phyloP scores from a whole-genome alignment of 2,888 invertebrate genomes.

The Dicyrtomina minuta region DNA sequence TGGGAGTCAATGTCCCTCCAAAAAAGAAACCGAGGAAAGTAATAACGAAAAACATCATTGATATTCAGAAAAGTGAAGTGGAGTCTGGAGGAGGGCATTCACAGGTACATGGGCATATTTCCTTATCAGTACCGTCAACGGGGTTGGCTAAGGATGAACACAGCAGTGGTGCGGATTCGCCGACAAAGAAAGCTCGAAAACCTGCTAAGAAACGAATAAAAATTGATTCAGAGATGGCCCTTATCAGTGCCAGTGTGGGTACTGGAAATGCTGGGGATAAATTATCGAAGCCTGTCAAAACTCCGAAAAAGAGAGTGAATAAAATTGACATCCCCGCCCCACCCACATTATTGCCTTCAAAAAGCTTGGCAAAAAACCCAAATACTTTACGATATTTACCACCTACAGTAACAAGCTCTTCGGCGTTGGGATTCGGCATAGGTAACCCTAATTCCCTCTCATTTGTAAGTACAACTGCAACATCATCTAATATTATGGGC shows the following conservation, averaged over 20 bases:
- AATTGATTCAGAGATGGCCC: conserved; percentile 1
- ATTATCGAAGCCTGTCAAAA: not conserved
- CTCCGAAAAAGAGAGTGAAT: not conserved
- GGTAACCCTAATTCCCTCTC: not conserved
- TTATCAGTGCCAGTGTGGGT: not conserved
- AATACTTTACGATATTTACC: too few relatives aligned
- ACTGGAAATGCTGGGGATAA: not conserved
- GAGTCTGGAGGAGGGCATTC: not conserved
- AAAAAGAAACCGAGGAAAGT: conserved; percentile 36
- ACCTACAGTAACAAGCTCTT: not conserved
- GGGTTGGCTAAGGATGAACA: too few relatives aligned
- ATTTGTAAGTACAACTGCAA: not conserved
- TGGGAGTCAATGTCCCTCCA: not conserved
- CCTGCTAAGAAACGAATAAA: conserved; percentile 24
- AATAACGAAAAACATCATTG: conserved; percentile 36
- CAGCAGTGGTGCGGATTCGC: not conserved
- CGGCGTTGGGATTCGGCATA: not conserved
- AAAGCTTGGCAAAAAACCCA: not conserved
- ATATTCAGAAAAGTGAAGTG: conserved; percentile 15
- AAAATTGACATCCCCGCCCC: not conserved
- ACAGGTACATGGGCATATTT: not conserved
- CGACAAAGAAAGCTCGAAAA: conserved; percentile 26
- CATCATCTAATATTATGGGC: not conserved
- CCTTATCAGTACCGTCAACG: not conserved
- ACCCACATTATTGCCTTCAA: not conserved